Evolutionary conservation across 1,140 invertebrate species (phyloP), one percentile per base, ranked within the genome.

Genomic region (Meloidogyne hapla): DNA sequence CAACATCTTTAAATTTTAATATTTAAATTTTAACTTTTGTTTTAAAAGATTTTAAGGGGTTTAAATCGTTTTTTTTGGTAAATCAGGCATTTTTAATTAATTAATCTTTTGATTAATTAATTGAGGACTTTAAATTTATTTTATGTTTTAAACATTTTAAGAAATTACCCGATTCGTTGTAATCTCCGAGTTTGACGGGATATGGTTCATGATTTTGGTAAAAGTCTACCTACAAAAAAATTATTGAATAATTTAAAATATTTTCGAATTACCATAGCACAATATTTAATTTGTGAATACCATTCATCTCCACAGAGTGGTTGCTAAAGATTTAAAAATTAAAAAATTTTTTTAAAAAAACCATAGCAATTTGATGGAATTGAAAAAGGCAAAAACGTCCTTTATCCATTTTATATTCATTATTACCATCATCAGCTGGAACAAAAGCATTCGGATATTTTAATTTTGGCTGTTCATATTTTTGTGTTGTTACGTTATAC

Each of bases 251-350:
- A 13, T 13, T 42, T 42, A 56, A 56, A 2, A 45, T 15, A 45
- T 15, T 48, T 42, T 42, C 18, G 18, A 18, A n/a, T 56, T 56
- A 56, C 48, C 48, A 56, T 56, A 56, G 48, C 48, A 56, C 48
- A 56, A 56, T 56, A 56, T 56, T 56, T 56, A 56, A 56, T 56
- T 56, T n/a, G n/a, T 56, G 48, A 56, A 56, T 56, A 56, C 48
- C 48, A 56, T 56, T 56, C 48, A 56, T 56, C 48, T 6, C 48
- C 48, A n/a, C 48, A 56, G n/a, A 56, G 48, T 8, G 48, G 48
- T 6, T 56, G 48, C 48, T 56, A 56, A 56, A 56, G 8, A 6
- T n/a, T 56, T 56, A 56, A 56, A n/a, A 15, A n/a, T 6, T 33
- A 33, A 33, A 33, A 33, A 33, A n/a, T n/a, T n/a, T n/a, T n/a